These are phyloP conservation scores for Cephus pygmeus DNA, from an alignment of 2,888 invertebrate genomes.

Conservation along the genomic window DNA sequence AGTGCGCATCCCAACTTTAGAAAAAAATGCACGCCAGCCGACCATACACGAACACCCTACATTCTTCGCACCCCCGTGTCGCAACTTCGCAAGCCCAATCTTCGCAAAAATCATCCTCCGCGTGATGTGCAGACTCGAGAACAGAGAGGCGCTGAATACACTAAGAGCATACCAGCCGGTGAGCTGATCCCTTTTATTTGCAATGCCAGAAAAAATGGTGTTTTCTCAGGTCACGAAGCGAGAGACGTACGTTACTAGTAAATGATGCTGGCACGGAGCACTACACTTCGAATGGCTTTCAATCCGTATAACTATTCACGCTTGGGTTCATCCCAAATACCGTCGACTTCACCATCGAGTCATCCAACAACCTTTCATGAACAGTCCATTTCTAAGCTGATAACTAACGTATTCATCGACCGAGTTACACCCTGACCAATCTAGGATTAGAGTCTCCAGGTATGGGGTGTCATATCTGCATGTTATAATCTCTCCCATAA, in stretches of 20 bases:
- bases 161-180: slow-evolving; percentile 32
- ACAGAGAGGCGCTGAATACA: slow-evolving; percentile 26
- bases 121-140: slow-evolving; percentile 25
- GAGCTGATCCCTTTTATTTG: slow-evolving; percentile 40
- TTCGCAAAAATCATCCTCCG: slow-evolving; percentile 32
- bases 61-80: slow-evolving; percentile 40
- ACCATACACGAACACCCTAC: slow-evolving; percentile 33
- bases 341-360: not conserved
- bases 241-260: slow-evolving; percentile 8
- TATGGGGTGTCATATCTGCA: slow-evolving; percentile 26
- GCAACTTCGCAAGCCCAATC: slow-evolving; percentile 30
- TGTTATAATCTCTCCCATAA: not conserved
- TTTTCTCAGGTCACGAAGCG: slow-evolving; percentile 39
- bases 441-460: slow-evolving; percentile 33
- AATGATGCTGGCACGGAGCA: not conserved
- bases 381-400: not conserved
- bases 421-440: slow-evolving; percentile 18
- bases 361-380: slow-evolving; percentile 8
- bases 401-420: slow-evolving; percentile 1
- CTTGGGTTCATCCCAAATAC: slow-evolving; percentile 18
- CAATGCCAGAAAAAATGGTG: slow-evolving; percentile 33
- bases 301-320: slow-evolving; percentile 11
- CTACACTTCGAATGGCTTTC: not conserved
- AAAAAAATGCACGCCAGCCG: slow-evolving; percentile 8
- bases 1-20: slow-evolving; percentile 27